Conservation (phyloP, 1,140 invertebrate species). For the Lerema accius region DNA sequence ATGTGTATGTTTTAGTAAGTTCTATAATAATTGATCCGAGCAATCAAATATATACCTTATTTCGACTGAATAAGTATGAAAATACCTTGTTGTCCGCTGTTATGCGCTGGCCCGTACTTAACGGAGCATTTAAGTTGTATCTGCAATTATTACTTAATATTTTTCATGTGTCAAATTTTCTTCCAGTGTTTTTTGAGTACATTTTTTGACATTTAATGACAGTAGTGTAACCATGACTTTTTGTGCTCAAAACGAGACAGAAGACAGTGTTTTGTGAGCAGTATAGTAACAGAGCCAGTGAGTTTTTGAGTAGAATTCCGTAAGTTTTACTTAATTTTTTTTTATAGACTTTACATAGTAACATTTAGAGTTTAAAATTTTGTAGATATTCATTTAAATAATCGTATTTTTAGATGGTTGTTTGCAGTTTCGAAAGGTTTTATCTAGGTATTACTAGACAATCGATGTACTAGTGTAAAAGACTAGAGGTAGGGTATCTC, state of each 20-base stretch:
- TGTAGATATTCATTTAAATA: constrained; percentile 52
- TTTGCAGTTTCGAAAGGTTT: constrained; percentile 62
- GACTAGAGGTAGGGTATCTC: too few species aligned
- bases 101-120: too few species aligned
- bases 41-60: too few species aligned
- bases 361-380: constrained; percentile 33
- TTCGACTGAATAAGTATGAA: too few species aligned
- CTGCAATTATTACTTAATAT: constrained; percentile 25
- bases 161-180: constrained; percentile 36
- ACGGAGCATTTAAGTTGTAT: constrained; percentile 6
- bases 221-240: background rate
- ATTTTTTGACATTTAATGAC: too few species aligned
- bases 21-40: too few species aligned
- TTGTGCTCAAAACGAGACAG: background rate
- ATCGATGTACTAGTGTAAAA: too few species aligned
- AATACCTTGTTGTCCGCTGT: too few species aligned
- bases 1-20: too few species aligned
- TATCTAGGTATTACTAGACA: constrained; percentile 43
- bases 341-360: constrained; percentile 18
- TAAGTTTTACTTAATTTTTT: constrained; percentile 1
- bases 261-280: background rate
- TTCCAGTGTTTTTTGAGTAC: background rate
- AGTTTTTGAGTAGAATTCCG: background rate
- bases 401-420: constrained; percentile 67
- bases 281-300: constrained; percentile 16